These are phyloP conservation scores for Mastomys coucha DNA, from an alignment of 2,113 vertebrate species.

Conservation along the genomic window DNA sequence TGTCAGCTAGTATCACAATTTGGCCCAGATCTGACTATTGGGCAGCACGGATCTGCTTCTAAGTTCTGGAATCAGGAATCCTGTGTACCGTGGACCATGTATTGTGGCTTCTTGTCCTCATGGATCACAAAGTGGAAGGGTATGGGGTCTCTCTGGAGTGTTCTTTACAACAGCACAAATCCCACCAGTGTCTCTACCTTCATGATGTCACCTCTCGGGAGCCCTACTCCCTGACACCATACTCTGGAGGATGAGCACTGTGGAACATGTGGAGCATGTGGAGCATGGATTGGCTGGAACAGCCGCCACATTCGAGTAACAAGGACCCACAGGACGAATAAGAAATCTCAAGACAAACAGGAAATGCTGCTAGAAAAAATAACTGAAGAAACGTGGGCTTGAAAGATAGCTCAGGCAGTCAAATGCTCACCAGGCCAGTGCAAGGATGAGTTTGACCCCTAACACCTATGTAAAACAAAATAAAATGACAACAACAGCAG, in stretches of 20 bases:
- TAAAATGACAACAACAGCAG: neutral
- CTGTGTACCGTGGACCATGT: accelerated
- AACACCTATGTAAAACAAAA: neutral
- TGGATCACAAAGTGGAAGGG: accelerated
- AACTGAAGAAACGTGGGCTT: neutral
- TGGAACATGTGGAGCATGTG: accelerated
- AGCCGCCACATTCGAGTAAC: accelerated
- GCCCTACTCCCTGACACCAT: neutral
- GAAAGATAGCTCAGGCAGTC: neutral
- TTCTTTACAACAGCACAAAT: neutral
- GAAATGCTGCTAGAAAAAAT: neutral
- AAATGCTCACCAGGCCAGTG: neutral
- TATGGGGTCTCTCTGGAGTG: neutral
- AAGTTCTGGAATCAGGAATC: neutral
- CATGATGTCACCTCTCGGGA: too few species aligned
- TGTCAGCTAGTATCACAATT: neutral
- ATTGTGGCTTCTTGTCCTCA: neutral
- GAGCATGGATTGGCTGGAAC: too few species aligned
- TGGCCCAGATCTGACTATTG: neutral
- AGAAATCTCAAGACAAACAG: neutral
- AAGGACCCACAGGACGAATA: neutral
- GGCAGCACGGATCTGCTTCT: accelerated
- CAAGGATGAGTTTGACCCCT: neutral
- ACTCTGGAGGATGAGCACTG: neutral
- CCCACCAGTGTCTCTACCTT: too few species aligned